Evolutionary conservation across 2,113 vertebrate genomes (phyloP).

Genomic region (Chaenogobius annularis): DNA sequence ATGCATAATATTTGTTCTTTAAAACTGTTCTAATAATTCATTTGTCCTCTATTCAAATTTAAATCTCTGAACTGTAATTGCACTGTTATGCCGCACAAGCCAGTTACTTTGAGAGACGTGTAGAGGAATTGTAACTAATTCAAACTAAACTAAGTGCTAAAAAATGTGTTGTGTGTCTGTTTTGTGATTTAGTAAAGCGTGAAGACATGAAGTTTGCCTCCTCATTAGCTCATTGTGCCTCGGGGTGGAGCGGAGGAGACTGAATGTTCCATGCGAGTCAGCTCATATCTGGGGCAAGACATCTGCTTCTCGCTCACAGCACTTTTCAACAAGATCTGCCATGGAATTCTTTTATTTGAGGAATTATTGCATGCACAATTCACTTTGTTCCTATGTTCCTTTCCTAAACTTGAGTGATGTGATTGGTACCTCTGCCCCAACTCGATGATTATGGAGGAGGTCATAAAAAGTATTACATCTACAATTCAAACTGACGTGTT

Average conservation of each 20-base stretch:
- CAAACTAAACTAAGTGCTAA: neutral
- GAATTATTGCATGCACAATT: neutral
- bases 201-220: conserved; percentile 29
- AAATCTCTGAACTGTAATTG: neutral
- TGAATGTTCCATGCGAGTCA: conserved; percentile 10
- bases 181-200: conserved; percentile 15
- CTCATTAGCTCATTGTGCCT: conserved; percentile 37
- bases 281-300: conserved; percentile 14
- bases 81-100: neutral
- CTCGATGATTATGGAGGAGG: neutral
- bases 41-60: neutral
- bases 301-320: neutral
- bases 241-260: conserved; percentile 5
- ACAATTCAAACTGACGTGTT: too few relatives aligned
- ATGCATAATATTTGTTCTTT: too few relatives aligned
- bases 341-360: neutral
- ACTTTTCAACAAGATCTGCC: neutral
- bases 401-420: neutral
- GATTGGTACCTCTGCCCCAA: neutral
- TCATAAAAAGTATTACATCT: too few relatives aligned
- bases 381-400: neutral
- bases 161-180: neutral
- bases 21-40: too few relatives aligned
- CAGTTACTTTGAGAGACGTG: neutral
- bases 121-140: neutral